Evolutionary conservation across 2,888 invertebrate species (phyloP).

Genomic region (Chymomyza fuscimana): DNA sequence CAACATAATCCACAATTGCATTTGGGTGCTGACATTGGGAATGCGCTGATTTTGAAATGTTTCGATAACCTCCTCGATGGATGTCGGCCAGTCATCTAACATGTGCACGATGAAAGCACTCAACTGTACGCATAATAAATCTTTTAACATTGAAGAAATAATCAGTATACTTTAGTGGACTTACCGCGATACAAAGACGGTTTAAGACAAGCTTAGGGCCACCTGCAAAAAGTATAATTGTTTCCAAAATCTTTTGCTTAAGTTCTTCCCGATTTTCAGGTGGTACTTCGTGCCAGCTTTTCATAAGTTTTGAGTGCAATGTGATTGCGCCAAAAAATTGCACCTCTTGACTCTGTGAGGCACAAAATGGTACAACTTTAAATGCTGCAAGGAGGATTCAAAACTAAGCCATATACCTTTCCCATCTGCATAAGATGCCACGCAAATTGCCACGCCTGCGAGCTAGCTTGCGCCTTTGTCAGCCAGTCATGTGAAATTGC

Average conservation of each 20-base stretch:
- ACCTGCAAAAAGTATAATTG: slow-evolving; percentile 87
- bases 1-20: slow-evolving; percentile 85
- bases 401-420: slow-evolving; percentile 81
- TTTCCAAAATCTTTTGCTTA: slow-evolving; percentile 88
- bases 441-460: slow-evolving; percentile 94
- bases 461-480: slow-evolving; percentile 89
- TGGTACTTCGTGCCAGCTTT: slow-evolving; percentile 93
- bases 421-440: slow-evolving; percentile 92
- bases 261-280: slow-evolving; percentile 88
- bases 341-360: slow-evolving; percentile 87
- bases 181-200: slow-evolving; percentile 91
- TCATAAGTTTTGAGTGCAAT: slow-evolving; percentile 91
- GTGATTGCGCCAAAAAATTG: slow-evolving; percentile 97
- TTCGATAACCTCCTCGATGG: slow-evolving; percentile 87
- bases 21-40: slow-evolving; percentile 83
- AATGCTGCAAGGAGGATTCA: neutral
- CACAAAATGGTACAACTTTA: neutral
- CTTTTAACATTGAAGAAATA: neutral
- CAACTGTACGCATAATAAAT: slow-evolving; percentile 82
- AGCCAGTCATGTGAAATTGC: slow-evolving; percentile 92
- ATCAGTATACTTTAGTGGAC: slow-evolving; percentile 15
- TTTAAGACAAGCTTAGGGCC: slow-evolving; percentile 93
- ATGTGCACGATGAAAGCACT: slow-evolving; percentile 90
- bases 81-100: slow-evolving; percentile 81
- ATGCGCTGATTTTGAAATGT: slow-evolving; percentile 83